These are phyloP conservation scores for Otocyon megalotis DNA, from an alignment of 2,113 vertebrate species.

Conservation along the genomic window DNA sequence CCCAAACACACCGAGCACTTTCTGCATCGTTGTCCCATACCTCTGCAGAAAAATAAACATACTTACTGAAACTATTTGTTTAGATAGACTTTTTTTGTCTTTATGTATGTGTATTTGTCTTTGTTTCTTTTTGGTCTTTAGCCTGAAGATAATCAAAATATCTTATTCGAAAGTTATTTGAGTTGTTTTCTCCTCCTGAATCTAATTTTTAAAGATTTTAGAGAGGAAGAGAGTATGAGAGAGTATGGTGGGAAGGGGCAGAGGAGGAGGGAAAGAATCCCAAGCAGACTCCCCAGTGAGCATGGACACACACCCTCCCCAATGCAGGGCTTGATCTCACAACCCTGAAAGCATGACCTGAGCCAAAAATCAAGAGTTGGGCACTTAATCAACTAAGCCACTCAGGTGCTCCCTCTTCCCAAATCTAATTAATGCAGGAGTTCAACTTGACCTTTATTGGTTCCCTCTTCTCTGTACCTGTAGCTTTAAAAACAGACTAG, in stretches of 20 bases:
- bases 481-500: background rate
- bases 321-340: background rate
- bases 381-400: background rate
- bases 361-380: background rate
- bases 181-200: fast-evolving
- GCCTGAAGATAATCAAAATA: background rate
- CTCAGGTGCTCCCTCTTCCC: background rate
- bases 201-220: background rate
- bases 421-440: background rate
- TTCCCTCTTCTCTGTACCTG: background rate
- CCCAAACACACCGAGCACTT: background rate
- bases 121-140: background rate
- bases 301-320: background rate
- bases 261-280: background rate
- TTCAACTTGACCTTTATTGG: background rate
- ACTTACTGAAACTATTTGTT: background rate
- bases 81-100: background rate
- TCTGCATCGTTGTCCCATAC: background rate
- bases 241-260: background rate
- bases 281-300: background rate
- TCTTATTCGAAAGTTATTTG: background rate
- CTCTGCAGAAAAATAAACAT: background rate
- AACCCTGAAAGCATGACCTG: background rate
- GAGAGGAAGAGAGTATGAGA: background rate
- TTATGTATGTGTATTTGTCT: background rate